phyloP scores from a whole-genome alignment of 2,113 vertebrate genomes.

The Corvus moneduloides region DNA sequence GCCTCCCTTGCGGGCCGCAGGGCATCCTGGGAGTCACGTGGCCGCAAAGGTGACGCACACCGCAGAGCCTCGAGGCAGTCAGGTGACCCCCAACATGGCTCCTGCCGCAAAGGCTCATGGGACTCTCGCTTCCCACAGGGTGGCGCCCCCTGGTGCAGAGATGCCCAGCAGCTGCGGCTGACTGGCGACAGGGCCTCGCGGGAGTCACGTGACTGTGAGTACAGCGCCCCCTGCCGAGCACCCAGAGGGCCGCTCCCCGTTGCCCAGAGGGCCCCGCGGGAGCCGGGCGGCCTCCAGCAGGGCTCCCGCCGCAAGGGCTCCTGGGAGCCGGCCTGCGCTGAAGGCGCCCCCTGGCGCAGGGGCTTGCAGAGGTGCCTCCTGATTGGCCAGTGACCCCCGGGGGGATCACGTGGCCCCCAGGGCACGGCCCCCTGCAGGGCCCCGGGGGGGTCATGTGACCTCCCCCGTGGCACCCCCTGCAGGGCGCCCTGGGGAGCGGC shows the following conservation, averaged over 20 bases:
- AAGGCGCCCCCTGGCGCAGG: neutral
- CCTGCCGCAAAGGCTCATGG: neutral
- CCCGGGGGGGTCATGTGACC: neutral
- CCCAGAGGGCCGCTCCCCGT: neutral
- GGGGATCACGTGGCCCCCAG: neutral
- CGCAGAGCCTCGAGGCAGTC: rapidly evolving
- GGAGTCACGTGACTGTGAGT: neutral
- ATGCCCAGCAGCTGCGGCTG: neutral
- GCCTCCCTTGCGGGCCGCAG: neutral
- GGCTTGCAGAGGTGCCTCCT: neutral
- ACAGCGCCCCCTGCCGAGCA: neutral
- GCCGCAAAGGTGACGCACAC: rapidly evolving
- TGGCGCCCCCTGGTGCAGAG: too few species aligned
- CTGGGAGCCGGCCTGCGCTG: neutral
- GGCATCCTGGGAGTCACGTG: neutral
- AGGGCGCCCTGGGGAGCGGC: neutral
- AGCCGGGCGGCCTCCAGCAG: neutral
- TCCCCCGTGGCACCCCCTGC: neutral
- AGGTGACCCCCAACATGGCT: neutral
- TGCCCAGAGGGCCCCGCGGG: neutral
- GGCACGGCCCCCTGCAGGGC: neutral
- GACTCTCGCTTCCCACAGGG: neutral
- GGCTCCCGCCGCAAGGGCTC: neutral
- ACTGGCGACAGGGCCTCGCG: neutral
- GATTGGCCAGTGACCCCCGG: neutral